Evolutionary conservation across 2,888 invertebrate genomes (phyloP), one percentile per base, ranked within the genome.

Genomic region (Chirona hameri): DNA sequence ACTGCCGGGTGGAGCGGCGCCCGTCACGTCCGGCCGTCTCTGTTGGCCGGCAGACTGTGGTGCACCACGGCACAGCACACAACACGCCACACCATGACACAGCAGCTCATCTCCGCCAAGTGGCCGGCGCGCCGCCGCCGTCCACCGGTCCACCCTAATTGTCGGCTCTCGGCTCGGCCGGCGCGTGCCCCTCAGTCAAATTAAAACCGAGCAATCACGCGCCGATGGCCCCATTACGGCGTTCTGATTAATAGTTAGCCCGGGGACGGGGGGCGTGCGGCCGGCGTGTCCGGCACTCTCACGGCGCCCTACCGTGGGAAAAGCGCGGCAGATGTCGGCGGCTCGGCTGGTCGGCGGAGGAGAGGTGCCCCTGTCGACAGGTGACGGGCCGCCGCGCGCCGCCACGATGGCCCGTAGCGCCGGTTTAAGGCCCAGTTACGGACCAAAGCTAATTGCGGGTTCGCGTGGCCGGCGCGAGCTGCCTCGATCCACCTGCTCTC

Each of bases 181-280:
- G 65, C 65, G 65, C 65, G 65, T 65, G 65, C 65, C 65, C 65
- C 65, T n/a, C 65, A 27, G 65, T 65, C 65, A 65, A 65, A 65
- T 65, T 65, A 65, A 65, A 65, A 3, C 65, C 7, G 27, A 27
- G n/a, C 65, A 65, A 65, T 65, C 65, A 5, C n/a, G 65, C 65
- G 18, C 27, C n/a, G 65, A n/a, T 27, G n/a, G 65, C 65, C n/a
- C 27, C 27, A 65, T 65, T 65, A 65, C 27, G n/a, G 65, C 5
- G 65, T 12, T 65, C 18, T 65, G 65, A 65, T 65, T 18, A 65
- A 65, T 65, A 7, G 65, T 65, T 48, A 10, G 65, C n/a, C n/a
- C n/a, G n/a, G 65, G 21, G 65, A 27, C 27, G 65, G 65, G 18
- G 65, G 18, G 65, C 65, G 65, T 18, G 18, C 65, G 18, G 65